These are phyloP conservation scores for Eristalinus sepulchralis DNA, from an alignment of 2,888 invertebrate genomes.

Conservation along the genomic window DNA sequence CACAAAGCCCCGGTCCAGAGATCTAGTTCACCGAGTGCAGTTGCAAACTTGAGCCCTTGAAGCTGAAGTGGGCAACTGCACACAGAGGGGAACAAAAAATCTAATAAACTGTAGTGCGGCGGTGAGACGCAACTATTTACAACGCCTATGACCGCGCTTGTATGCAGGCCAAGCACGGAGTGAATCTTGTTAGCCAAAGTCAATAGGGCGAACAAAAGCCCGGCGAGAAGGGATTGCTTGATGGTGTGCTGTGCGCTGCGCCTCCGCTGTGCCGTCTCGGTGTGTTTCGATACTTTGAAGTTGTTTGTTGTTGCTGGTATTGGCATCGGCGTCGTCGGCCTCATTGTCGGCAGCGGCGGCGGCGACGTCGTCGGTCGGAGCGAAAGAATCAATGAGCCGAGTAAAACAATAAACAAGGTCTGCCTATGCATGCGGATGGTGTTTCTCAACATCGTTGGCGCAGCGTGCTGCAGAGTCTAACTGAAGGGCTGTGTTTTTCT, in stretches of 20 bases:
- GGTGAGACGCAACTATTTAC: neutral
- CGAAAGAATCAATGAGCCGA: conserved; percentile 17
- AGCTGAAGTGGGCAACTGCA: neutral
- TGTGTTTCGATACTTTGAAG: conserved; percentile 17
- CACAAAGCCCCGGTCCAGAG: conserved; percentile 26
- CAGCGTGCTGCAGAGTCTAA: neutral
- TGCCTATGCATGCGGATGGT: neutral
- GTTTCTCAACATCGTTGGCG: neutral
- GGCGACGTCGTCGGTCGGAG: neutral
- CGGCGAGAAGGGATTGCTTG: neutral
- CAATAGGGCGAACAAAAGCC: conserved; percentile 16
- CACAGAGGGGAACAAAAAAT: conserved; percentile 11
- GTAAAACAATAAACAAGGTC: conserved; percentile 11
- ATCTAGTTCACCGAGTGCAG: conserved; percentile 43
- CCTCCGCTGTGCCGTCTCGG: neutral
- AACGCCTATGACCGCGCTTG: neutral
- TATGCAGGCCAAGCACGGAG: conserved; percentile 11
- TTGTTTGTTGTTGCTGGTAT: conserved; percentile 6
- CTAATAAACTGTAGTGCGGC: conserved; percentile 43
- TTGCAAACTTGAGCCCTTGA: conserved; percentile 16
- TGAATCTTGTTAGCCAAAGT: conserved; percentile 55
- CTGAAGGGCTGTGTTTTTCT: neutral
- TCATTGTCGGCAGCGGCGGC: neutral
- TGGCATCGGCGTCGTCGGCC: neutral
- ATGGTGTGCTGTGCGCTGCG: neutral